phyloP scores from a whole-genome alignment of 2,888 invertebrate species.

The Polyommatus iphigenia region DNA sequence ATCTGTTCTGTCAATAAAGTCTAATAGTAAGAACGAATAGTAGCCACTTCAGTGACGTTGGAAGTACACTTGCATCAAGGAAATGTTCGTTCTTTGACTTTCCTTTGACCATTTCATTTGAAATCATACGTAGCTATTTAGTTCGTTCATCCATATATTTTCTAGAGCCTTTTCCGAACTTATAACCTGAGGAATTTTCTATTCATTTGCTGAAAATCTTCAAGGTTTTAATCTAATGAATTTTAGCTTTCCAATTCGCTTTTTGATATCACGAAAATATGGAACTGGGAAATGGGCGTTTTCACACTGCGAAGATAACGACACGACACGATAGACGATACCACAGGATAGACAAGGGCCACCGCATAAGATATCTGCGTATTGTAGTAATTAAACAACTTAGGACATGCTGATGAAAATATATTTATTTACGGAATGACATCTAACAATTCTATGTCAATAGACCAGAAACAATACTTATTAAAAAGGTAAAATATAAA shows the following conservation, averaged over 20 bases:
- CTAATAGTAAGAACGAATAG: neutral
- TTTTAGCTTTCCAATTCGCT: neutral
- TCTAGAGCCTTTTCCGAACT: neutral
- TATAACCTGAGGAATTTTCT: neutral
- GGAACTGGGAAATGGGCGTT: neutral
- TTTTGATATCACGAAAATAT: neutral
- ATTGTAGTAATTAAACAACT: no score
- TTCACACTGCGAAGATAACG: no score
- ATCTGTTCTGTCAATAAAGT: no score
- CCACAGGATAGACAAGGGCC: no score
- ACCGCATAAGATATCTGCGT: no score
- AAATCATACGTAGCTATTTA: conserved; percentile 1
- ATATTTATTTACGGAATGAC: no score
- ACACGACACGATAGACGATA: no score
- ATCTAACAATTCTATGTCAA: no score
- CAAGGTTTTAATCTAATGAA: neutral
- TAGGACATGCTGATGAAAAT: no score
- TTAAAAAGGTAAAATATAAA: no score
- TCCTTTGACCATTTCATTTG: conserved; percentile 3
- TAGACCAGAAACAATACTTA: no score
- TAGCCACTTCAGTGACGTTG: neutral
- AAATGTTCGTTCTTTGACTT: neutral
- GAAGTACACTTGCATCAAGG: neutral
- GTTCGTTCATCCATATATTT: neutral
- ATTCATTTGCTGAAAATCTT: neutral